These are phyloP conservation scores for Melieria picta DNA, from an alignment of 2,888 invertebrate genomes.

Conservation along the genomic window DNA sequence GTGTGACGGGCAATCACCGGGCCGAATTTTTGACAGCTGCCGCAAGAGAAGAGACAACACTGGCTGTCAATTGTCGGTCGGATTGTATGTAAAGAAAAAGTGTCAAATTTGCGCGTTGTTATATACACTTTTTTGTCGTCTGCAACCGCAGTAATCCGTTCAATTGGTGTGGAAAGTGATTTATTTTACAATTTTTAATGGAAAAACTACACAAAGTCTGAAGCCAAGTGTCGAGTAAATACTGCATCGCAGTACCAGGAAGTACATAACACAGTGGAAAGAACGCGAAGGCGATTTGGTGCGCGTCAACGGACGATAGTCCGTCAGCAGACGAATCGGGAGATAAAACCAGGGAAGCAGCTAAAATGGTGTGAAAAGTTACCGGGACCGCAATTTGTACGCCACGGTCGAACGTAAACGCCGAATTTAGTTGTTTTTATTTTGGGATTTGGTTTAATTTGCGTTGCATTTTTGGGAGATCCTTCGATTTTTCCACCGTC, in stretches of 20 bases:
- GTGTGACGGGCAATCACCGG: not conserved
- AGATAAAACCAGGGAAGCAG: constrained; percentile 23
- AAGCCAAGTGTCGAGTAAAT: constrained; percentile 3
- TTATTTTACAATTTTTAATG: constrained; percentile 14
- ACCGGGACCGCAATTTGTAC: constrained; percentile 22
- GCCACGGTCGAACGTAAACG: constrained; percentile 23
- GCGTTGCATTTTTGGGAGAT: constrained; percentile 21
- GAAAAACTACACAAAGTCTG: constrained; percentile 4
- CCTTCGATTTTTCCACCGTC: constrained; percentile 29
- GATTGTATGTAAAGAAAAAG: constrained; percentile 21
- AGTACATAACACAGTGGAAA: no score
- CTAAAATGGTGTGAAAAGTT: constrained; percentile 34
- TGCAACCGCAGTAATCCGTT: constrained; percentile 27
- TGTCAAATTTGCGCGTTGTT: constrained; percentile 30
- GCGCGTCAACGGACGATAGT: constrained; percentile 9
- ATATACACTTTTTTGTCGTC: constrained; percentile 34
- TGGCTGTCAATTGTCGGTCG: not conserved
- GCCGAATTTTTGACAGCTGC: not conserved
- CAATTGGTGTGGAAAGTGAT: constrained; percentile 1
- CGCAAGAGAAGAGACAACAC: not conserved
- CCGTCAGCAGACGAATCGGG: constrained; percentile 12
- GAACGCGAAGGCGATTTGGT: not conserved
- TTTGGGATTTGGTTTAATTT: constrained; percentile 21
- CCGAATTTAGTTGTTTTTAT: constrained; percentile 22
- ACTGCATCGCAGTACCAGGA: not conserved